These are phyloP conservation scores for Oceanites oceanicus DNA, from an alignment of 2,113 vertebrate genomes.

Conservation along the genomic window DNA sequence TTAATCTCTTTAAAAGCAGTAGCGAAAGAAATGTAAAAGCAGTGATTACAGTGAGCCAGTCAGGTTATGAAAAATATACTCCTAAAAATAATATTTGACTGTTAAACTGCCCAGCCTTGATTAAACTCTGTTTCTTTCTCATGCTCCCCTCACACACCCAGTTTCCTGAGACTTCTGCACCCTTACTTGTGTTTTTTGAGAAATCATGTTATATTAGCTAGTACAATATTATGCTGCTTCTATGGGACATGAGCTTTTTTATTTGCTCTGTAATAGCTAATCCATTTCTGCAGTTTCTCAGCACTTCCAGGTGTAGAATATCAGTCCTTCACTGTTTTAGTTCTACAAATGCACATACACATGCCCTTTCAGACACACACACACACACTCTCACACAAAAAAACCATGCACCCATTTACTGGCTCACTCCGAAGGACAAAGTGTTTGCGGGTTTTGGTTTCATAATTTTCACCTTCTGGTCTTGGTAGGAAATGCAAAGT, in stretches of 20 bases:
- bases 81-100: background rate
- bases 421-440: background rate
- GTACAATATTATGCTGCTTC: background rate
- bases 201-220: background rate
- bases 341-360: background rate
- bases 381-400: background rate
- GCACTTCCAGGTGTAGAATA: background rate
- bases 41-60: background rate
- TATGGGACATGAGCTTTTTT: background rate
- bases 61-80: background rate
- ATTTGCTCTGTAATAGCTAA: background rate
- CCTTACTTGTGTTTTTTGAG: background rate
- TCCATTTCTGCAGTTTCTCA: background rate
- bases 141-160: background rate
- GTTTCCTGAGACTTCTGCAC: background rate
- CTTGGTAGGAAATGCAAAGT: background rate
- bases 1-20: background rate
- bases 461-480: background rate
- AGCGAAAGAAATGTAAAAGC: background rate
- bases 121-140: background rate
- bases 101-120: background rate
- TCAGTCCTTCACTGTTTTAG: background rate
- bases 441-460: background rate
- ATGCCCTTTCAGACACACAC: background rate
- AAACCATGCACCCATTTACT: rapidly evolving